A percentile compares a stretch with the other conserved stretches of the same genome.
These are phyloP conservation scores for Masticophis lateralis DNA, from an alignment of 2,797 vertebrate genomes.

Conservation along the genomic window DNA sequence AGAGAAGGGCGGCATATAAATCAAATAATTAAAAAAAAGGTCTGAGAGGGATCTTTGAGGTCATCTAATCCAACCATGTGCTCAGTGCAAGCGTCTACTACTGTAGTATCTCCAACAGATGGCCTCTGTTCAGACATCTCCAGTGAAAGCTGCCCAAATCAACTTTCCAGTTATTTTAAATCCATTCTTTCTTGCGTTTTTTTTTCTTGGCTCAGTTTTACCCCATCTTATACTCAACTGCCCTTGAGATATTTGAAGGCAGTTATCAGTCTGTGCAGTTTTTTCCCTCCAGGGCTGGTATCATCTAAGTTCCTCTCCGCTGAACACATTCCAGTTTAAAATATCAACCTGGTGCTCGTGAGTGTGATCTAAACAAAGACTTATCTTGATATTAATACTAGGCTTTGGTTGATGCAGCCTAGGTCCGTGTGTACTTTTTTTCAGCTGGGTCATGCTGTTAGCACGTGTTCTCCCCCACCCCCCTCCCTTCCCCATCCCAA, in stretches of 20 bases:
- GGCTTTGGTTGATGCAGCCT: not conserved
- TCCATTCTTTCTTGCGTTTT: not conserved
- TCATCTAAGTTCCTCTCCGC: not conserved
- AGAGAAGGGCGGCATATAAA: too few relatives aligned
- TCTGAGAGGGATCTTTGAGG: not conserved
- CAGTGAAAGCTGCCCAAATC: not conserved
- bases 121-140: not conserved
- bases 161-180: not conserved
- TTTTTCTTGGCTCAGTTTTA: not conserved
- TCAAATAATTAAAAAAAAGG: not conserved
- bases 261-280: not conserved
- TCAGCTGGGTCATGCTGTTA: not conserved
- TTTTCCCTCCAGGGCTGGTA: not conserved
- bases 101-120: not conserved
- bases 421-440: not conserved
- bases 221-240: not conserved
- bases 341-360: not conserved
- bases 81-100: not conserved
- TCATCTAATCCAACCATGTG: not conserved
- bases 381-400: not conserved
- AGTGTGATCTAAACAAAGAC: not conserved
- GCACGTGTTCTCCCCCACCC: not conserved
- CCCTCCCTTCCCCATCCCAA: not conserved
- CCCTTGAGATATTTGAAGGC: not conserved
- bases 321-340: not conserved